Percentiles rank a stretch among this genome's conserved stretches.
Evolutionary conservation across 2,888 invertebrate species (phyloP).

Genomic region (Erebia palarica): DNA sequence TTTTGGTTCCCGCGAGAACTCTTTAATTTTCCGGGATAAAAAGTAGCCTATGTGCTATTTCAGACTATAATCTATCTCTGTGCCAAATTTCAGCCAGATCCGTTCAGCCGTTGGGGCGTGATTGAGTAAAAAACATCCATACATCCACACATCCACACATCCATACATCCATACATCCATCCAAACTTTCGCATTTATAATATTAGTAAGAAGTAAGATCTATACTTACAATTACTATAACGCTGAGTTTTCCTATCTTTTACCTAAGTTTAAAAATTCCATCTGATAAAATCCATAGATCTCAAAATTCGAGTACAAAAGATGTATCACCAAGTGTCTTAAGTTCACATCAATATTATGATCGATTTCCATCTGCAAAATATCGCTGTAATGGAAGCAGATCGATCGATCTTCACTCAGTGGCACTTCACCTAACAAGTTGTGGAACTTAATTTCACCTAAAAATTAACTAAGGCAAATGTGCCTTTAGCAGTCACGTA

Average conservation of each 20-base stretch:
- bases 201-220: too few species aligned
- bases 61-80: neutral
- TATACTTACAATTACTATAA: neutral
- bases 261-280: neutral
- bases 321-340: conserved; percentile 5
- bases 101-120: neutral
- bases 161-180: neutral
- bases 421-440: neutral
- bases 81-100: too few species aligned
- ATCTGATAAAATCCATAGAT: neutral
- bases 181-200: too few species aligned
- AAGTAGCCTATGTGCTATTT: too few species aligned
- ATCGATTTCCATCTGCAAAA: conserved; percentile 5
- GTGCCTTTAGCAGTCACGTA: neutral
- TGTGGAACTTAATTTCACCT: neutral
- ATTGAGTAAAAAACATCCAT: neutral
- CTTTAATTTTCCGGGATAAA: conserved; percentile 1
- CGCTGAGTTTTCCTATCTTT: neutral
- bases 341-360: neutral
- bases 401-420: conserved; percentile 8
- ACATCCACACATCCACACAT: neutral
- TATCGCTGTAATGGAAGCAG: neutral
- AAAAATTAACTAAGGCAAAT: neutral
- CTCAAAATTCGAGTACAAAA: neutral
- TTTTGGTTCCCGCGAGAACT: too few species aligned